Evolutionary conservation across 1,140 invertebrate species (phyloP).

Genomic region (Tribolium castaneum): DNA sequence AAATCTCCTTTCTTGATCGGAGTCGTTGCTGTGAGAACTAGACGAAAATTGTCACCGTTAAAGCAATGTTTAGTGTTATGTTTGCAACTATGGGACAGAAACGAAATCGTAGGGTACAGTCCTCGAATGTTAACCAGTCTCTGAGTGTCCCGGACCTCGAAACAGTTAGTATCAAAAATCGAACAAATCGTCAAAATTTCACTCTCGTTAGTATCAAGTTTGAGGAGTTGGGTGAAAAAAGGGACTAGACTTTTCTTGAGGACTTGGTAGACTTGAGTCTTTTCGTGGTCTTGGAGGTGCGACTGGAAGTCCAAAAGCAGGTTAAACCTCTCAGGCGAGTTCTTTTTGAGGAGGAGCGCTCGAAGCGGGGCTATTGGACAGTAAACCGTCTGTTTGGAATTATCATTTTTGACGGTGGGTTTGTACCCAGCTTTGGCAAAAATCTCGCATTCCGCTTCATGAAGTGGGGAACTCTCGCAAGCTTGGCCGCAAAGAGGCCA

Average conservation of each 20-base stretch:
- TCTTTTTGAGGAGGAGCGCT: slow-evolving; percentile 70
- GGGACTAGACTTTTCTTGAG: slow-evolving; percentile 71
- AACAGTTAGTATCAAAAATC: slow-evolving; percentile 76
- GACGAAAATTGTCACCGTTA: slow-evolving; percentile 58
- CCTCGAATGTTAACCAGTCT: slow-evolving; percentile 67
- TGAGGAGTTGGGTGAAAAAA: slow-evolving; percentile 70
- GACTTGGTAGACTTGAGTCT: slow-evolving; percentile 69
- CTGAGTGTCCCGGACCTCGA: slow-evolving; percentile 67
- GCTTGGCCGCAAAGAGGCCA: slow-evolving; percentile 70
- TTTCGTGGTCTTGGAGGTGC: slow-evolving; percentile 69
- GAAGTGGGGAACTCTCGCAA: slow-evolving; percentile 66
- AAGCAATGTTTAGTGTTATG: slow-evolving; percentile 73
- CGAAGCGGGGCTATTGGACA: slow-evolving; percentile 74
- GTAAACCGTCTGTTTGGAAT: slow-evolving; percentile 68
- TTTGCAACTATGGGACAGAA: slow-evolving; percentile 73
- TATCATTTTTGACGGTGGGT: slow-evolving; percentile 62
- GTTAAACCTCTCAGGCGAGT: slow-evolving; percentile 64
- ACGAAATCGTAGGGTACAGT: slow-evolving; percentile 70
- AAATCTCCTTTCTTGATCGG: slow-evolving; percentile 72
- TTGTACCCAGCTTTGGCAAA: slow-evolving; percentile 69
- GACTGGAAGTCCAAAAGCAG: slow-evolving; percentile 67
- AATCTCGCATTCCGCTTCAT: slow-evolving; percentile 68
- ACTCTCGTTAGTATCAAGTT: slow-evolving; percentile 67
- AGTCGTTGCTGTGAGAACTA: slow-evolving; percentile 67
- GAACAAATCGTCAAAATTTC: slow-evolving; percentile 74